Evolutionary conservation across 2,797 vertebrate genomes (phyloP).

Genomic region (Lophius americanus): DNA sequence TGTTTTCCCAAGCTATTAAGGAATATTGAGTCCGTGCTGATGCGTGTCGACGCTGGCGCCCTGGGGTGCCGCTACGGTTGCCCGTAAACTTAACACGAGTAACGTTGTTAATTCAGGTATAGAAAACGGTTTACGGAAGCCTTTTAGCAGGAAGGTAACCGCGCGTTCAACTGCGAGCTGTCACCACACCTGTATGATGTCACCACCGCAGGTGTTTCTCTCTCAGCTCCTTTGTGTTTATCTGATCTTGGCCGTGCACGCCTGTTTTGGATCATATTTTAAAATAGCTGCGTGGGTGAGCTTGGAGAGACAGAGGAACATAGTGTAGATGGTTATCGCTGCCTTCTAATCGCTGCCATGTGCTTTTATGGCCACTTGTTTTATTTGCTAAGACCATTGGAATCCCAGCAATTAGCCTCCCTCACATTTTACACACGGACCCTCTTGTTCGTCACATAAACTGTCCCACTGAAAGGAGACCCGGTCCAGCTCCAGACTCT

Average conservation of each 20-base stretch:
- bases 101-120: conserved; percentile 46
- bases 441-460: conserved; percentile 76
- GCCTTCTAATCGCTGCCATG: conserved; percentile 85
- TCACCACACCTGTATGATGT: conserved; percentile 60
- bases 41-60: too few species aligned
- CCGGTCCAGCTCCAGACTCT: conserved; percentile 51
- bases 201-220: conserved; percentile 50
- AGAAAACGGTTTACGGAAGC: conserved; percentile 33
- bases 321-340: conserved; percentile 79
- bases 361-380: conserved; percentile 77
- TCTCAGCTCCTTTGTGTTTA: conserved; percentile 29
- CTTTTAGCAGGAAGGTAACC: conserved; percentile 3
- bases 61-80: too few species aligned
- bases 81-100: background rate
- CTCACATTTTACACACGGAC: conserved; percentile 78
- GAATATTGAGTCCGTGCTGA: too few species aligned
- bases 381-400: conserved; percentile 81
- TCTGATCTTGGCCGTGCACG: conserved; percentile 45
- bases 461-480: conserved; percentile 70
- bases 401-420: conserved; percentile 81
- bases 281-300: conserved; percentile 40
- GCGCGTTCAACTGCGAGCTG: conserved; percentile 9
- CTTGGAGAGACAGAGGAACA: conserved; percentile 37
- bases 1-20: too few species aligned
- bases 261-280: conserved; percentile 46